These are phyloP conservation scores for Nemotelus nigrinus DNA, from an alignment of 2,888 invertebrate genomes.

Conservation along the genomic window DNA sequence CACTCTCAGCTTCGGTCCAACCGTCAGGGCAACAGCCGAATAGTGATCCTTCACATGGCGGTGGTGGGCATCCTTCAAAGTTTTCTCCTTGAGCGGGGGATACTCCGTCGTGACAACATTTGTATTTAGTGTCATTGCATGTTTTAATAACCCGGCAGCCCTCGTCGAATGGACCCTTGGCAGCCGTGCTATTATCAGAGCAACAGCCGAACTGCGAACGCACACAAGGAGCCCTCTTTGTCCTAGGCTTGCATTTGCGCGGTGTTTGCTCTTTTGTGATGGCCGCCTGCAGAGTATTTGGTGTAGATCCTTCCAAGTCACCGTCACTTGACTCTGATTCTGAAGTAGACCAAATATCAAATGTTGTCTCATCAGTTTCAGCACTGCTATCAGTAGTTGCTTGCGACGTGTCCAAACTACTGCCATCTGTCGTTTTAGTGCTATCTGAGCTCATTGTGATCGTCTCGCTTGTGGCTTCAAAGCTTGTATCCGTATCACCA, in stretches of 20 bases:
- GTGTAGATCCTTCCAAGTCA: constrained; percentile 68
- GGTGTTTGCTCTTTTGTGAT: constrained; percentile 66
- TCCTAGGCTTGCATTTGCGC: constrained; percentile 70
- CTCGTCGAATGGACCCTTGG: constrained; percentile 83
- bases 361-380: constrained; percentile 54
- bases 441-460: constrained; percentile 48
- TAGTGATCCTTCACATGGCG: constrained; percentile 78
- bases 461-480: constrained; percentile 44
- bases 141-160: constrained; percentile 79
- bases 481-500: constrained; percentile 18
- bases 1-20: constrained; percentile 80
- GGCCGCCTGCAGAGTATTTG: constrained; percentile 67
- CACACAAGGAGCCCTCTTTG: constrained; percentile 67
- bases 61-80: constrained; percentile 78
- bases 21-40: constrained; percentile 90
- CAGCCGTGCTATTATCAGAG: constrained; percentile 78
- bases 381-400: constrained; percentile 52
- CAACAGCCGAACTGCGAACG: constrained; percentile 84
- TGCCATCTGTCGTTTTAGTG: not conserved
- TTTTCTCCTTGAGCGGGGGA: constrained; percentile 79
- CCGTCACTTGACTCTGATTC: constrained; percentile 53
- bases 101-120: constrained; percentile 86
- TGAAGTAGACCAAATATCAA: constrained; percentile 62
- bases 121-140: constrained; percentile 78
- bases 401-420: not conserved